Conservation (phyloP, 2,888 invertebrate genomes). For the Hyalella azteca region DNA sequence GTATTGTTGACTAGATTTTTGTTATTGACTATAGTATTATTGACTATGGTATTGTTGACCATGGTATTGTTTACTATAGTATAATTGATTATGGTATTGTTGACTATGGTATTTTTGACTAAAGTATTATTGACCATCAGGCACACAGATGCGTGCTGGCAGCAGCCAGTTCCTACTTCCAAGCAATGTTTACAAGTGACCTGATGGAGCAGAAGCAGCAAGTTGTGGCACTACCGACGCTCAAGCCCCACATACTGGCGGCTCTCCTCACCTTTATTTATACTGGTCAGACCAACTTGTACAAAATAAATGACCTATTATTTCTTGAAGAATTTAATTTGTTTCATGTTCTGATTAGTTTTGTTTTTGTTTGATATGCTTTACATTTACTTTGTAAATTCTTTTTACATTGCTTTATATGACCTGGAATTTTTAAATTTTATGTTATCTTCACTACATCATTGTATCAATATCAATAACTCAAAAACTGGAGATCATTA, state of each 20-base stretch:
- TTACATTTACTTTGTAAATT: too few species aligned
- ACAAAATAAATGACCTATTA: too few species aligned
- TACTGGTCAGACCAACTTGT: constrained; percentile 71
- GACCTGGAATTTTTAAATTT: too few species aligned
- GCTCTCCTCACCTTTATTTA: constrained; percentile 86
- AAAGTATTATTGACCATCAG: constrained; percentile 62
- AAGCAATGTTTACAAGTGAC: constrained; percentile 90
- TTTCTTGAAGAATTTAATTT: too few species aligned
- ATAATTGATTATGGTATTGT: not conserved
- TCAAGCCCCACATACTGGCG: constrained; percentile 77
- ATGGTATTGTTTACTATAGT: not conserved
- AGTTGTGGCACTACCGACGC: constrained; percentile 79
- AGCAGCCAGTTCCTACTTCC: constrained; percentile 89
- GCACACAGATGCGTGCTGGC: constrained; percentile 86
- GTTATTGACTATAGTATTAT: not conserved
- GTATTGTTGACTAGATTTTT: not conserved
- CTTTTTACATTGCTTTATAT: too few species aligned
- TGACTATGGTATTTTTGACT: not conserved
- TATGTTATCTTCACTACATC: too few species aligned
- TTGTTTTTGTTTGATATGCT: too few species aligned
- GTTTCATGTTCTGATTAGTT: too few species aligned
- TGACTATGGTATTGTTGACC: not conserved
- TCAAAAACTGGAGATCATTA: too few species aligned
- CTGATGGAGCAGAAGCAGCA: constrained; percentile 81
- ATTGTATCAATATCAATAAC: too few species aligned